Evolutionary conservation across 2,113 vertebrate genomes (phyloP), one percentile per base, ranked within the genome.

Genomic region (Dasypus novemcinctus): DNA sequence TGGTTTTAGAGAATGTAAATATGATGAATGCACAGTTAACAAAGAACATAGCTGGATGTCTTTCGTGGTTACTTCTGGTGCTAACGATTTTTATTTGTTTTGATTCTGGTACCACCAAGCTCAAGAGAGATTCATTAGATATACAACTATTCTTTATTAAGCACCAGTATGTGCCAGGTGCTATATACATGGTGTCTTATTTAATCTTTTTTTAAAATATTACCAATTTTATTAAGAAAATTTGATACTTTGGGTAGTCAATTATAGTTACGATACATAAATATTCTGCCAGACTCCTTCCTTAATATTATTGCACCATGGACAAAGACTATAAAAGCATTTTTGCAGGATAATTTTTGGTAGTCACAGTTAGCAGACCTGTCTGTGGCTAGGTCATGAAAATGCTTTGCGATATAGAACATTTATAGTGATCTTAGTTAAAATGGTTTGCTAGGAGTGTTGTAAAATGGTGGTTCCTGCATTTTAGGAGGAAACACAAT

Each of bases 371-470:
- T 81, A 93, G 17, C 38, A 95, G 13, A 94, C 9, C 64, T 82
- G 7, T 88, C 31, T 91, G 31, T 88, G 36, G 14, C 43, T 85
- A 72, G 66, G 41, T 93, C 54, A 43, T 79, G 20, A 89, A 86
- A 68, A 54, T 92, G 27, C 20, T 17, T 74, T 54, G 63, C 78
- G 68, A 66, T 92, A 27, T 72, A 21, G 38, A 87, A 78, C 17
- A 54, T 63, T 91, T 74, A 49, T 38, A 25, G 38, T 54, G 38
- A 82, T 82, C 61, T 90, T 79, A 43, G 27, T 84, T 81, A 84
- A 91, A 93, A 80, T 23, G 71, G 3, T 52, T 93, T 91, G 94
- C 64, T 78, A 87, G 14, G n/a, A 92, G 12, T 90, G 17, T 66
- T 87, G 43, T 69, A 46, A 94, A 90, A 49, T 90, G 41, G 3